Conservation (phyloP, 2,113 vertebrate genomes). For the Malurus alboscapulatus region DNA sequence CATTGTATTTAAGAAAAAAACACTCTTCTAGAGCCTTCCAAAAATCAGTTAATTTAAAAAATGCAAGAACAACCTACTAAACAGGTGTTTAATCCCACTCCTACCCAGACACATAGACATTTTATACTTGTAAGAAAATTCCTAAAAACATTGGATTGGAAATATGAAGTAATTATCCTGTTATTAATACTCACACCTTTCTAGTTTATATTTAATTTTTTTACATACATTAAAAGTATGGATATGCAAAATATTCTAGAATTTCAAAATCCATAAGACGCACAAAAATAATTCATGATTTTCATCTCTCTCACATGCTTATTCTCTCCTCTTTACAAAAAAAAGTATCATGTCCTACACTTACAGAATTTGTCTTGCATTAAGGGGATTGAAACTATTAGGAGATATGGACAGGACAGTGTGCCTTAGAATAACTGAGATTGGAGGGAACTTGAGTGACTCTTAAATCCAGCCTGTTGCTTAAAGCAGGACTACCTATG, state of each 20-base stretch:
- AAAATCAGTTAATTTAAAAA: not conserved
- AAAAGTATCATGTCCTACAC: not conserved
- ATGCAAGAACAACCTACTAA: not conserved
- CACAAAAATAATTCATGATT: not conserved
- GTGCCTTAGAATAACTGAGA: not conserved
- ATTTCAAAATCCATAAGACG: not conserved
- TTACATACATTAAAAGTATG: not conserved
- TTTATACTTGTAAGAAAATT: not conserved
- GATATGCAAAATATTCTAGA: not conserved
- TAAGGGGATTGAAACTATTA: not conserved
- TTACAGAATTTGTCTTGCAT: not conserved
- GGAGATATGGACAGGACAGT: not conserved
- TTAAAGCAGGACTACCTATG: not conserved
- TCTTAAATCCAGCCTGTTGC: not conserved
- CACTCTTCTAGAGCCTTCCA: not conserved
- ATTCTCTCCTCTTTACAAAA: not conserved
- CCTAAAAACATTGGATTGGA: not conserved
- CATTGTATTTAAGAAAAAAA: not conserved
- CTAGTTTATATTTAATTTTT: not conserved
- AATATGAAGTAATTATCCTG: not conserved
- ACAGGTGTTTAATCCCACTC: not conserved
- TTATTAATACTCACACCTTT: not conserved
- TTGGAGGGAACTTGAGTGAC: not conserved
- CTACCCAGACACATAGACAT: not conserved
- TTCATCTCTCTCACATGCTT: not conserved